Evolutionary conservation across 2,113 vertebrate genomes (phyloP), one percentile per base, ranked within the genome.

Genomic region (Agelaius phoeniceus): DNA sequence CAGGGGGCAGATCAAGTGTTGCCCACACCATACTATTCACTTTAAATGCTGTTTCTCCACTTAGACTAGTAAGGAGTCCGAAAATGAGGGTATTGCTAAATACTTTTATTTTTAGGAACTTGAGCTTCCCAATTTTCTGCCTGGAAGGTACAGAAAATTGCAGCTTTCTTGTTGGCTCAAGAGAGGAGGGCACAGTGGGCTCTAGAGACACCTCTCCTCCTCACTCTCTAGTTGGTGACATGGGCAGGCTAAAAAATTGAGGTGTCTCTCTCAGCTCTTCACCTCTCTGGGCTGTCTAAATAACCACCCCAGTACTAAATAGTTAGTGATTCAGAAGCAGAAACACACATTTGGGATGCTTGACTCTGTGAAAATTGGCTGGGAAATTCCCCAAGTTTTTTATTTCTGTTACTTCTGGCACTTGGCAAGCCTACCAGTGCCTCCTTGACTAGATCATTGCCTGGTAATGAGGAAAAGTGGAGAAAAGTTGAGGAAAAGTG

Each of bases 361-460:
- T 89, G 69, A 30, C 28, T 86, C 14, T 3, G 16, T 58, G 65
- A 92, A 94, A 93, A 94, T 71, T 89, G 83, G 7, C 61, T 3
- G 37, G 95, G 96, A 97, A 97, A 94, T 95, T 49, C 93, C 94
- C 80, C 55, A 83, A 28, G 18, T 1, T 65, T 90, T 95, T 74
- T 65, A 84, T 62, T 92, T 43, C 23, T 93, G 28, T 86, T 94
- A 92, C 49, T 86, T 87, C 90, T 90, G 37, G 75, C 72, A 76
- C 28, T 87, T 91, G 81, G 83, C 80, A 93, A 76, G 57, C 21
- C 51, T 79, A 49, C 11, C 19, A 11, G 26, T 51, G 44, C 63
- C 21, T 90, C 7, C 23, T 13, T 0, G 0, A 48, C 16, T 58
- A 49, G 18, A 65, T 48, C 10, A 37, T 67, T 35, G 21, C 33